These are phyloP conservation scores for Actinopyga echinites DNA, from an alignment of 53 echinoderm and acorn worm genomes.

Conservation along the genomic window DNA sequence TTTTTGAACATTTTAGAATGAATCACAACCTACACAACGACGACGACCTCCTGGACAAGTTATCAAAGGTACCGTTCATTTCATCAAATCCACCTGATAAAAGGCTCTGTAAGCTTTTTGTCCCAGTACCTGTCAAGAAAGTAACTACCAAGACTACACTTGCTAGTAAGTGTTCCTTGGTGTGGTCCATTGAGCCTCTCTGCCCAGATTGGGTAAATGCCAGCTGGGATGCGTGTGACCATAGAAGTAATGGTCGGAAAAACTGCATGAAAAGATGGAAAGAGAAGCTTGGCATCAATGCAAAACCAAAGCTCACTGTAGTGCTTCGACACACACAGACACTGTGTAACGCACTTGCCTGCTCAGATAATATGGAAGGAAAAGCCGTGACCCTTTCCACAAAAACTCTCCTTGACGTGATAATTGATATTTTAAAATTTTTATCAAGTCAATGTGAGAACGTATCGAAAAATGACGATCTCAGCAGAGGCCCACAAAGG, in stretches of 20 bases:
- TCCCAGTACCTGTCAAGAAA: background rate
- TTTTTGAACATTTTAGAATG: background rate
- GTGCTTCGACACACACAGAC: conserved; percentile 11
- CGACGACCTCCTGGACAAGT: background rate
- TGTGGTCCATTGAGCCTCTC: conserved; percentile 16
- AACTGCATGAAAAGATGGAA: background rate
- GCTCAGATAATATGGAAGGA: background rate
- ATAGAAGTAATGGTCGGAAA: no score
- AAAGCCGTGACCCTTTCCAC: background rate
- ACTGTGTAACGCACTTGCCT: background rate
- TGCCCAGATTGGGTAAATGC: conserved; percentile 1
- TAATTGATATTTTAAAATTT: background rate
- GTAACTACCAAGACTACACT: background rate
- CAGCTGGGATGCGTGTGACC: no score
- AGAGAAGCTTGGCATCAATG: background rate
- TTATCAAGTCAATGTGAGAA: background rate
- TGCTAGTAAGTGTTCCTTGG: background rate
- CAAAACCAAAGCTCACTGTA: background rate
- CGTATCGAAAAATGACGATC: no score
- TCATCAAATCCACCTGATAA: background rate
- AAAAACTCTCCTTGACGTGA: background rate
- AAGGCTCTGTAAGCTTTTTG: background rate
- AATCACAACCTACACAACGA: background rate
- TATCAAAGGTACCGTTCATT: background rate
- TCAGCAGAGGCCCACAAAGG: background rate